Evolutionary conservation across 2,113 vertebrate genomes (phyloP), one percentile per base, ranked within the genome.

Genomic region (Conger conger): DNA sequence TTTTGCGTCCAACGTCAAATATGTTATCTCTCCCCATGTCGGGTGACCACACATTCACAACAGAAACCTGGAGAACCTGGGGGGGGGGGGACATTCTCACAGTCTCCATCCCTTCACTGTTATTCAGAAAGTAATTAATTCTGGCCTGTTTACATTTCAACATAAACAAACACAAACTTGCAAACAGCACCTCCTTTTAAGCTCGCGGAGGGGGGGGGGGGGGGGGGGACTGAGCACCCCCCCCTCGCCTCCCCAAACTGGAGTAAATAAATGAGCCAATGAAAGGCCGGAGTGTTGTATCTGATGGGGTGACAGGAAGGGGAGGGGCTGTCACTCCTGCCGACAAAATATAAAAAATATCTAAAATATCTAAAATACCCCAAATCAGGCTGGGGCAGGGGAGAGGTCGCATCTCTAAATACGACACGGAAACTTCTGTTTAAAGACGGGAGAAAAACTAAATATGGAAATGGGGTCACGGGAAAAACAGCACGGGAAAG

Each of bases 281-380:
- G 54, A 76, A 76, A 42, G 63, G 23, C 40, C 16, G n/a, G 37
- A 23, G 84, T 81, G 82, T 80, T 73, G 45, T 79, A 79, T 57
- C 42, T 42, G 30, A 68, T 73, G 11, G 57, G 79, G 18, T 27
- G 20, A 63, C 18, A 27, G 57, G 57, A 63, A 2, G 57, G 20
- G 0, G 20, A 20, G 20, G 57, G 57, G 20, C 8, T 30, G 78
- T 50, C 38, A 80, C 35, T 27, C 35, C 54, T 85, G 60, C 33
- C 79, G 54, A 35, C 84, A 27, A 54, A 23, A 53, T 80, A 57
- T 73, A 23, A 68, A 73, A 81, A 73, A 81, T 85, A 85, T 50
- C 50, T n/a, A n/a, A n/a, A n/a, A n/a, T n/a, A n/a, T n/a, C n/a
- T n/a, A n/a, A n/a, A n/a, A n/a, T n/a, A n/a, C n/a, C n/a, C n/a